A percentile compares a stretch with the other conserved stretches of the same genome.
phyloP scores from a whole-genome alignment of 2,888 invertebrate genomes.

The Stenolophus ochropezus region DNA sequence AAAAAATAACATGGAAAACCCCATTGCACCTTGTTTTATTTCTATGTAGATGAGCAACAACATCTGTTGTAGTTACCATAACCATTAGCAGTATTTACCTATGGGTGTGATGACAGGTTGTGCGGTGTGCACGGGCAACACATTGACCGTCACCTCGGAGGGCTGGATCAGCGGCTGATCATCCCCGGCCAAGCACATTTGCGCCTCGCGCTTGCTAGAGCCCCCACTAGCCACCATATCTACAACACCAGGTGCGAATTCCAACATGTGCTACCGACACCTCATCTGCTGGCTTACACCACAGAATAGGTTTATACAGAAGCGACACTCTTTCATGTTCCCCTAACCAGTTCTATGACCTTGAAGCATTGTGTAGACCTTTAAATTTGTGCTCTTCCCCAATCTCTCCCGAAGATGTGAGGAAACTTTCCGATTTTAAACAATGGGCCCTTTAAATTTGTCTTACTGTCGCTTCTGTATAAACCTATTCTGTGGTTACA shows the following conservation, averaged over 20 bases:
- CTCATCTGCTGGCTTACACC: not conserved
- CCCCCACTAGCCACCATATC: slow-evolving; percentile 66
- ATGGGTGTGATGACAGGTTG: slow-evolving; percentile 86
- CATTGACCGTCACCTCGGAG: slow-evolving; percentile 83
- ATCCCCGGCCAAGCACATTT: slow-evolving; percentile 77
- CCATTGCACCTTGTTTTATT: too few relatives aligned
- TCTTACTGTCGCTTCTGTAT: too few relatives aligned
- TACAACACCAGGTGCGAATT: slow-evolving; percentile 59
- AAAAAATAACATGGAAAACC: too few relatives aligned
- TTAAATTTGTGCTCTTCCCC: too few relatives aligned
- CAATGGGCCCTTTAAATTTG: too few relatives aligned
- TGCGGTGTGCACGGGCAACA: slow-evolving; percentile 83
- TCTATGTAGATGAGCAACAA: not conserved
- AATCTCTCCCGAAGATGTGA: too few relatives aligned
- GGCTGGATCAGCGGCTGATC: slow-evolving; percentile 81
- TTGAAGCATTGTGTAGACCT: too few relatives aligned
- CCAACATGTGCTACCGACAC: slow-evolving; percentile 32
- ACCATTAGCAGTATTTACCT: slow-evolving; percentile 73
- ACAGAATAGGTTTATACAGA: too few relatives aligned
- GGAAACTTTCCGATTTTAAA: too few relatives aligned
- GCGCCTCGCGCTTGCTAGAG: slow-evolving; percentile 69
- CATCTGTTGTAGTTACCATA: not conserved
- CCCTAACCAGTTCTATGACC: too few relatives aligned
- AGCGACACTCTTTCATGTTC: too few relatives aligned
- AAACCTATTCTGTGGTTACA: too few relatives aligned